Evolutionary conservation across 2,888 invertebrate species (phyloP), one percentile per base, ranked within the genome.

Genomic region (Ophion costatus): DNA sequence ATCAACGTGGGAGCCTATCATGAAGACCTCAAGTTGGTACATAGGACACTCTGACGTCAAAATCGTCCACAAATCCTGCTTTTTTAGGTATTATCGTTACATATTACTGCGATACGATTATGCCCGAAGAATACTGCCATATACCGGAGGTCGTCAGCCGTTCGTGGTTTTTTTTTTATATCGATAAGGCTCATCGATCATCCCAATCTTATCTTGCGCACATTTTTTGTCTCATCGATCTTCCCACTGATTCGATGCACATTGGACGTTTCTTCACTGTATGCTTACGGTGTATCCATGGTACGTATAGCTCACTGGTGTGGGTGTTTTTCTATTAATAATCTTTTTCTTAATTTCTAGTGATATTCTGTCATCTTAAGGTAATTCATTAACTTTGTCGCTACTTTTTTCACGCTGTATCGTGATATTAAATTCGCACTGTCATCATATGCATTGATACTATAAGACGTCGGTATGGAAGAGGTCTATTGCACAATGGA

Each of bases 171-270:
- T 51, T 51, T 11, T 51, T 14, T 38, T 38, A 17, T 87, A 88
- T 86, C 84, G 82, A 74, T 22, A 82, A 76, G 84, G 84, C 84
- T 87, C 79, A 83, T 84, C 84, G 84, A 84, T 88, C 83, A 87
- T 86, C 87, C 74, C 11, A 11, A 24, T 80, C 86, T 88, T 87
- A 88, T 87, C 88, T 83, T 78, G 70, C 75, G 70, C 64, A 73
- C 70, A 56, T 61, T 80, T 74, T 69, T 67, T 73, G 75, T 74
- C 71, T 74, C 79, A 78, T 79, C 38, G 38, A 64, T 81, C 74
- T 69, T 59, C 51, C 29, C 59, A 64, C 56, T 67, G 56, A 67
- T 56, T 80, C 51, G 22, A 56, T 59, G 67, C 67, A 56, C 42
- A 38, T 11, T 7, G 67, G 11, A 20, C 33, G 22, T 42, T 79